A percentile compares a stretch with the other conserved stretches of the same genome.
phyloP scores from a whole-genome alignment of 1,140 invertebrate genomes.

The Bombyx mandarina region DNA sequence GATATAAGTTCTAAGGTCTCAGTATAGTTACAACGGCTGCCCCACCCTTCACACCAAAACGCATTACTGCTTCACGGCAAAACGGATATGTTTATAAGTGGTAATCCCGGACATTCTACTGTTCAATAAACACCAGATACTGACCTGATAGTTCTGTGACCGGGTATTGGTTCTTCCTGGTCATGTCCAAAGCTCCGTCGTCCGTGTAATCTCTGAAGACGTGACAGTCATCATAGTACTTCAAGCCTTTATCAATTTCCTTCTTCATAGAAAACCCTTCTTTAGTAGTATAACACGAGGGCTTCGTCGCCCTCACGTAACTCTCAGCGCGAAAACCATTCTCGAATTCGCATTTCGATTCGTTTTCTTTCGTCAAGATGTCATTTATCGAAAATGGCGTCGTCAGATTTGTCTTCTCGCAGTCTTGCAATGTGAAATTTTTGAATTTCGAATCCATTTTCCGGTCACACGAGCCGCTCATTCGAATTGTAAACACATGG shows the following conservation, averaged over 20 bases:
- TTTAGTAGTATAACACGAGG: constrained; percentile 24
- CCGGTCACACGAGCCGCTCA: background rate
- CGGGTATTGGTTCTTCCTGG: constrained; percentile 51
- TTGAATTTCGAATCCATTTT: constrained; percentile 62
- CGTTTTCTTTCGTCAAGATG: constrained; percentile 75
- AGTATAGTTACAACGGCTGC: too few relatives aligned
- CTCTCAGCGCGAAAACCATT: constrained; percentile 46
- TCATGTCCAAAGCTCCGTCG: constrained; percentile 58
- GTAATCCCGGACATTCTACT: too few relatives aligned
- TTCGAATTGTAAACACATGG: constrained; percentile 36
- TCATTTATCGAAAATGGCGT: constrained; percentile 85
- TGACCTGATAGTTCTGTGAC: constrained; percentile 62
- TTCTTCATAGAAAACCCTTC: constrained; percentile 34
- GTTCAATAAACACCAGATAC: constrained; percentile 6
- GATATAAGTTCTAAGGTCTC: too few relatives aligned
- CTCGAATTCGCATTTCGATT: constrained; percentile 55
- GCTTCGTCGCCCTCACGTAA: constrained; percentile 41
- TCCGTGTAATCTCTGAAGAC: constrained; percentile 45
- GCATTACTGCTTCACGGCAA: too few relatives aligned
- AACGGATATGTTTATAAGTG: too few relatives aligned
- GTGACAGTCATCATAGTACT: constrained; percentile 56
- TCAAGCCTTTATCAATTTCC: constrained; percentile 43
- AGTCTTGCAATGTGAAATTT: constrained; percentile 46
- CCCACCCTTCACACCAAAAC: too few relatives aligned
- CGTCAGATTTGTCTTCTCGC: constrained; percentile 56